Conservation (phyloP, 1,140 invertebrate genomes). For the Tetranychus cinnabarinus region DNA sequence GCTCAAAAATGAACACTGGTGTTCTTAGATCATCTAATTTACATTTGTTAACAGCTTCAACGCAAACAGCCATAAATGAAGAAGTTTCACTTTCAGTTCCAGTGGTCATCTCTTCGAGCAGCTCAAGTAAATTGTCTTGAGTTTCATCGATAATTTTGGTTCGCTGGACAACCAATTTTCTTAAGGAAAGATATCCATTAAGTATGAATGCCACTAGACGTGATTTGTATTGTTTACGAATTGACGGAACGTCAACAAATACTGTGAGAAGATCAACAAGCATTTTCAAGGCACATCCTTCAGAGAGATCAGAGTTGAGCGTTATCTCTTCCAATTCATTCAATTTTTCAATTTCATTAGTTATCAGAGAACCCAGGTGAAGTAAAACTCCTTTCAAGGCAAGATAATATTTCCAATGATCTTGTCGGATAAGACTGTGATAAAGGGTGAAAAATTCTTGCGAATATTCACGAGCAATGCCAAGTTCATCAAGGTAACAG, state of each 20-base stretch:
- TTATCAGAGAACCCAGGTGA: slow-evolving; percentile 59
- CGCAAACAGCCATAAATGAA: slow-evolving; percentile 88
- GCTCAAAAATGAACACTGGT: slow-evolving; percentile 82
- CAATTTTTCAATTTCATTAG: slow-evolving; percentile 58
- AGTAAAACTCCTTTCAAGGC: slow-evolving; percentile 51
- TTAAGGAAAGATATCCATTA: slow-evolving; percentile 73
- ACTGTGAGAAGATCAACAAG: slow-evolving; percentile 60
- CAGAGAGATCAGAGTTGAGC: slow-evolving; percentile 70
- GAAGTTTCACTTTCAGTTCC: slow-evolving; percentile 85
- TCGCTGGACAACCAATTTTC: slow-evolving; percentile 72
- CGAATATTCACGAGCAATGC: slow-evolving; percentile 60
- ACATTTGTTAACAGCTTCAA: slow-evolving; percentile 83
- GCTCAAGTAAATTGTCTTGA: slow-evolving; percentile 75
- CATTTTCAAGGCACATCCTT: slow-evolving; percentile 68
- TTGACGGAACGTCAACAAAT: slow-evolving; percentile 39
- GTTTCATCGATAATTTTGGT: slow-evolving; percentile 87
- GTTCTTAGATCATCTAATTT: slow-evolving; percentile 74
- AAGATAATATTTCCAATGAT: slow-evolving; percentile 56
- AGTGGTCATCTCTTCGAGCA: slow-evolving; percentile 87
- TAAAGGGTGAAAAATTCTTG: slow-evolving; percentile 72
- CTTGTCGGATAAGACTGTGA: slow-evolving; percentile 46
- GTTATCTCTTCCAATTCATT: slow-evolving; percentile 68
- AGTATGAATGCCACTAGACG: slow-evolving; percentile 63
- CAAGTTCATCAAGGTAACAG: slow-evolving; percentile 58
- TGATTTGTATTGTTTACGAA: slow-evolving; percentile 63